Percentiles rank a stretch among this genome's conserved stretches.
Evolutionary conservation across 2,113 vertebrate genomes (phyloP).

Genomic region (Tragelaphus scriptus): DNA sequence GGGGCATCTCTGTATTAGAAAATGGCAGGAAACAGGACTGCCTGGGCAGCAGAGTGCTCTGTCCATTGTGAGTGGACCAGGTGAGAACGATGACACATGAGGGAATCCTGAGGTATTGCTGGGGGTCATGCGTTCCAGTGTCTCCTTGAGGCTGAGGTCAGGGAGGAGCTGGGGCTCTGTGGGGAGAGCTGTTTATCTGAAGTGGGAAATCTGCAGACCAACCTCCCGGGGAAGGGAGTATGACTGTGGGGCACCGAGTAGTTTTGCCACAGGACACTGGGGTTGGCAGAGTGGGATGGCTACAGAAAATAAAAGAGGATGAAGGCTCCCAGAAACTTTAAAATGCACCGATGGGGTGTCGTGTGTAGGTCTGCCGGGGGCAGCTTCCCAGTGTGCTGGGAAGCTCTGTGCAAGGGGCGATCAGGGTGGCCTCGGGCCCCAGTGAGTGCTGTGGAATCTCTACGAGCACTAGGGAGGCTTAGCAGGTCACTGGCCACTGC

Average conservation of each 20-base stretch:
- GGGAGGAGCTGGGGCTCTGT: neutral
- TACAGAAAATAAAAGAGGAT: neutral
- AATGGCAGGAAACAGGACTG: neutral
- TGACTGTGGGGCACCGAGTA: neutral
- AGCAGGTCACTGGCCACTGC: constrained; percentile 33
- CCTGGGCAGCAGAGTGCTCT: accelerated
- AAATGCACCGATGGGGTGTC: neutral
- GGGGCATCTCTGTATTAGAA: neutral
- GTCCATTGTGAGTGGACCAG: neutral
- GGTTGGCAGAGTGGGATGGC: accelerated
- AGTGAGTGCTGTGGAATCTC: constrained; percentile 36
- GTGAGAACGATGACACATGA: neutral
- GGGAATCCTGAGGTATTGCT: neutral
- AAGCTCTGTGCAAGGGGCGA: neutral
- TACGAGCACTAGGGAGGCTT: neutral
- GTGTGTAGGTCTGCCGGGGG: neutral
- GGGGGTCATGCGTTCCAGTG: neutral
- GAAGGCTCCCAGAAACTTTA: constrained; percentile 32
- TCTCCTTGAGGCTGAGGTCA: neutral
- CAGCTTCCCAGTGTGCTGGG: constrained; percentile 27
- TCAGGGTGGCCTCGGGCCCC: neutral
- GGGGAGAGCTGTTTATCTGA: neutral
- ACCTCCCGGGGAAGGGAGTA: accelerated
- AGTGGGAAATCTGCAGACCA: accelerated
- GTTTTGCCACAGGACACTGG: neutral